Evolutionary conservation across 2,888 invertebrate genomes (phyloP).

Genomic region (Epinotia bilunana): DNA sequence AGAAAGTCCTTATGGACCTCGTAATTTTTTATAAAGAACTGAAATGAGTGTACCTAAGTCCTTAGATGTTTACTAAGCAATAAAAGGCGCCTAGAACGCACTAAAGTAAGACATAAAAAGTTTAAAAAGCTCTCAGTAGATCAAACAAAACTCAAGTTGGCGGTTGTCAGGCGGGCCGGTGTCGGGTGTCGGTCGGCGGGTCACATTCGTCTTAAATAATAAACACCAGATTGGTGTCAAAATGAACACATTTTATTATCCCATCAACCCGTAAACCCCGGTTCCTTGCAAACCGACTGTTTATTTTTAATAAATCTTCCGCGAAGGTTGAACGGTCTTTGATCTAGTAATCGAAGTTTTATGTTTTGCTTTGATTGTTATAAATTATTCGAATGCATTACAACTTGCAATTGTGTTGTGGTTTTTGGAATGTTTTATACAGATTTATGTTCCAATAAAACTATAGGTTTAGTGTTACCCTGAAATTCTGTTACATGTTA

Average conservation of each 20-base stretch:
- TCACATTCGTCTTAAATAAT: constrained; percentile 82
- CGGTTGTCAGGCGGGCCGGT: constrained; percentile 76
- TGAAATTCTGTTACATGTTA: constrained; percentile 58
- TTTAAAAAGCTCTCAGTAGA: constrained; percentile 84
- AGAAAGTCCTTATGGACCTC: constrained; percentile 35
- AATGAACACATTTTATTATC: constrained; percentile 82
- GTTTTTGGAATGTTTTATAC: constrained; percentile 46
- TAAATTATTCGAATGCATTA: constrained; percentile 57
- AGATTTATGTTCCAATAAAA: constrained; percentile 69
- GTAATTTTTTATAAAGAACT: constrained; percentile 53
- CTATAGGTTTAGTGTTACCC: constrained; percentile 60
- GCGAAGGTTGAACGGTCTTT: constrained; percentile 68
- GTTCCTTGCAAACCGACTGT: constrained; percentile 63
- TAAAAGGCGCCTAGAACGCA: constrained; percentile 78
- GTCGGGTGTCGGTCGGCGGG: constrained; percentile 74
- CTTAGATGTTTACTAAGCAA: constrained; percentile 78
- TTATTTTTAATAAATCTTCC: constrained; percentile 78
- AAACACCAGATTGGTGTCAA: constrained; percentile 83
- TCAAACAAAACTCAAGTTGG: constrained; percentile 81
- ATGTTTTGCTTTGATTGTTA: constrained; percentile 53
- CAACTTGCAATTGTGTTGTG: constrained; percentile 57
- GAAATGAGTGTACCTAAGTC: constrained; percentile 52
- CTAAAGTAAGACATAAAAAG: constrained; percentile 83
- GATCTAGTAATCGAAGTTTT: constrained; percentile 63
- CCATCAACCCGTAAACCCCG: constrained; percentile 76